Percentiles rank a stretch among this genome's conserved stretches.
phyloP scores from a whole-genome alignment of 2,113 vertebrate genomes.

The Indicator maculatus region DNA sequence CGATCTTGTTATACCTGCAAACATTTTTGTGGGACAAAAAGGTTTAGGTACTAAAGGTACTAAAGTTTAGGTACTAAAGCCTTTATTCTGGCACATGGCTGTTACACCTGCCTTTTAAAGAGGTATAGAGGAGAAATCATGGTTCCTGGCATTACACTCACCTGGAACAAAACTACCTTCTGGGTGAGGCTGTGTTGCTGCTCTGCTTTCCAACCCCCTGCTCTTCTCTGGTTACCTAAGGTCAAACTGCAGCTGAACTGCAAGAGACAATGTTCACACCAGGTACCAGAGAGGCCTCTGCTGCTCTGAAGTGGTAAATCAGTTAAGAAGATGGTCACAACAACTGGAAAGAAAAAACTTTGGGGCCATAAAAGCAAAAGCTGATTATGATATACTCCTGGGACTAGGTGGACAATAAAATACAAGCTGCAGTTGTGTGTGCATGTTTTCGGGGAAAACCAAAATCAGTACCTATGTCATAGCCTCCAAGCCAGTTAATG shows the following conservation, averaged over 20 bases:
- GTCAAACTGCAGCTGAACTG: accelerated
- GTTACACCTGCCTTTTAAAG: not conserved
- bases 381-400: not conserved
- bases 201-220: not conserved
- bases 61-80: not conserved
- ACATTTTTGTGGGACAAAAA: no score
- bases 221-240: not conserved
- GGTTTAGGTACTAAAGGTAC: no score
- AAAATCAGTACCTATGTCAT: accelerated
- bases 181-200: not conserved
- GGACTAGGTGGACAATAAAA: not conserved
- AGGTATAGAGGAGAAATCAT: accelerated
- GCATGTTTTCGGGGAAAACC: not conserved
- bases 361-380: not conserved
- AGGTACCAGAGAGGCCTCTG: not conserved
- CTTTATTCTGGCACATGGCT: not conserved
- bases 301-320: accelerated
- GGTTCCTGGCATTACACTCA: not conserved
- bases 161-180: not conserved
- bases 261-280: not conserved
- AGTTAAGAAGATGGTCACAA: not conserved
- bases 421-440: not conserved
- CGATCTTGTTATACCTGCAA: not conserved
- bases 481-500: not conserved
- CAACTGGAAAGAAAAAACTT: not conserved